Base-by-base conservation (phyloP, 2,888 invertebrate genomes). In the Torymus auratus region DNA sequence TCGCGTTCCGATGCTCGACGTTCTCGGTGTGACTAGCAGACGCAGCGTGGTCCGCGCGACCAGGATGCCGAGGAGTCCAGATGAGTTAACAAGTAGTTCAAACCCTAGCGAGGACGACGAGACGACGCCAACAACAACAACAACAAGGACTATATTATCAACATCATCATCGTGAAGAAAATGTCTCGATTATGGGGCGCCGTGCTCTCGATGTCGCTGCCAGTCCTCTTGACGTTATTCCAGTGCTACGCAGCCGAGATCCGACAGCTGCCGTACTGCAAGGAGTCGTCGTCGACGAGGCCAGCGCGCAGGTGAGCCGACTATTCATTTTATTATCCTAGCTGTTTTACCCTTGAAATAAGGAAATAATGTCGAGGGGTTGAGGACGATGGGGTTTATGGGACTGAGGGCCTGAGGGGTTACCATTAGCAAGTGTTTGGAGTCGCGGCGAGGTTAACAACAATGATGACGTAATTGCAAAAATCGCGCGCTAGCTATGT, bases 391-490 rank as follows among this genome's bases (percentile, higher is more conserved):
- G 41, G 41, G 41, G 41, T 52, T 52, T 15, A 53, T 13, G 20
- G 14, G 1, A n/a, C 17, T 67, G 12, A 11, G 20, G 14, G 1
- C 10, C 17, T 67, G 12, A 11, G 17, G 53, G 10, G 23, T 7
- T 41, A 41, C 1, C 12, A 10, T 55, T 4, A 5, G 4, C 2
- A 5, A 5, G 28, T 14, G n/a, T 65, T 65, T 50, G 3, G 20
- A 53, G 1, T 52, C 5, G 20, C 17, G 17, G 28, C 55, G 67
- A 28, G 12, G 58, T 77, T 73, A n/a, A 81, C 60, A 81, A 81
- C 73, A 77, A 69, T 69, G 77, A 73, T 81, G 81, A 81, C 81
- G 81, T 78, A 81, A 81, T 77, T 58, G 20, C 11, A 55, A 65
- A 64, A 52, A 76, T 62, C 55, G 41, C n/a, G 20, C 53, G 53